These are phyloP conservation scores for Ophthalmolycus amberensis DNA, from an alignment of 2,113 vertebrate genomes.

Conservation along the genomic window DNA sequence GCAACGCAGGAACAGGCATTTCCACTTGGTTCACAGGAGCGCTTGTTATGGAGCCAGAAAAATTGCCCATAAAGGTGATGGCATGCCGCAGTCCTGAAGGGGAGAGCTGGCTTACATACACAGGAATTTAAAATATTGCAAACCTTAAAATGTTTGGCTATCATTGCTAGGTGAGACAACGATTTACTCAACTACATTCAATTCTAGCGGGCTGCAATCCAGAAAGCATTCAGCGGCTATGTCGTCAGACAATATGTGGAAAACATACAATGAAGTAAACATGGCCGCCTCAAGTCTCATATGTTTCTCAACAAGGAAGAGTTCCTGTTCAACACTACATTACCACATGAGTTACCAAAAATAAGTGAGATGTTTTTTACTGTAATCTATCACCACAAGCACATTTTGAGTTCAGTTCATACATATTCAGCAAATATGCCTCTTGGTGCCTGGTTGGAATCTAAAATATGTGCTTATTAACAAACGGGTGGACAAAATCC, in stretches of 20 bases:
- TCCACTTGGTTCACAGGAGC: conserved; percentile 60
- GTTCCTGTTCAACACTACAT: not conserved
- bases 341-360: not conserved
- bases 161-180: not conserved
- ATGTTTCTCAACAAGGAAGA: conserved; percentile 2
- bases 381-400: not conserved
- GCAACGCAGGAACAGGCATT: conserved; percentile 76
- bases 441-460: not conserved
- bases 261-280: not conserved
- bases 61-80: not conserved
- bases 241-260: not conserved
- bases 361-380: not conserved
- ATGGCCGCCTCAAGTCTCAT: not conserved
- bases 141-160: not conserved
- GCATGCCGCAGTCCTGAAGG: conserved; percentile 24
- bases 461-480: not conserved
- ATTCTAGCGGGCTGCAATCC: not conserved
- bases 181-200: not conserved
- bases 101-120: not conserved
- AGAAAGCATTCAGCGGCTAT: not conserved
- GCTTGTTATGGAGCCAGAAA: conserved; percentile 47
- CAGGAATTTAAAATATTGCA: not conserved
- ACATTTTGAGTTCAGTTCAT: not conserved
- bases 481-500: not conserved
- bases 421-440: not conserved